Percentiles rank a stretch among this genome's conserved stretches.
These are phyloP conservation scores for Dermatophagoides farinae DNA, from an alignment of 1,140 invertebrate genomes.

Conservation along the genomic window DNA sequence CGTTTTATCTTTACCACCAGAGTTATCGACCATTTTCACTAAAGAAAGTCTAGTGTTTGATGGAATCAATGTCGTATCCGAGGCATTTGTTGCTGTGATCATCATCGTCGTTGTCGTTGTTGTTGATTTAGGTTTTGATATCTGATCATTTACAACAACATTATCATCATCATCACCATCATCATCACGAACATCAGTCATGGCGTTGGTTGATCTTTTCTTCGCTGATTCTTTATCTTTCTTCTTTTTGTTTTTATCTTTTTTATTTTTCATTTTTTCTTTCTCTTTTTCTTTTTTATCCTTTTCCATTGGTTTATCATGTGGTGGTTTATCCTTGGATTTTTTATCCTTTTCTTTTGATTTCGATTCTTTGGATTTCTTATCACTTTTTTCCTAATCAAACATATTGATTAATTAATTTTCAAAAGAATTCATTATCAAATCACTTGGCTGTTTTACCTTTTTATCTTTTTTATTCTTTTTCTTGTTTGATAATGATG, in stretches of 20 bases:
- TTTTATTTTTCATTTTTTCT: constrained; percentile 10
- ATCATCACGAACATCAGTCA: neutral
- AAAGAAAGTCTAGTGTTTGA: too few species aligned
- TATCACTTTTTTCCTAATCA: constrained; percentile 7
- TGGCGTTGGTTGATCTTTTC: neutral
- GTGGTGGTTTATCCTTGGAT: neutral
- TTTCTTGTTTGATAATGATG: neutral
- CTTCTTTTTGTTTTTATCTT: neutral
- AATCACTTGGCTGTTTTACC: too few species aligned
- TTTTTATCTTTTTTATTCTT: constrained; percentile 11
- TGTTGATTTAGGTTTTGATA: too few species aligned
- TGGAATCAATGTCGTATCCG: too few species aligned
- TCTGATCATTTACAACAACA: too few species aligned
- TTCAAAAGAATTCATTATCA: too few species aligned
- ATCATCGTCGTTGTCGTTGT: too few species aligned
- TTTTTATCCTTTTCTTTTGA: constrained; percentile 1
- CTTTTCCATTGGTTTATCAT: constrained; percentile 5
- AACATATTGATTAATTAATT: too few species aligned
- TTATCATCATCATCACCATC: neutral
- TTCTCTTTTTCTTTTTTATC: constrained; percentile 7
- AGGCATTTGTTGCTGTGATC: neutral
- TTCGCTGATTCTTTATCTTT: constrained; percentile 2
- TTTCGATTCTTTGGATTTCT: constrained; percentile 9
- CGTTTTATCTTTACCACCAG: too few species aligned
- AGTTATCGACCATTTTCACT: too few species aligned